Base-by-base conservation (phyloP, 2,888 invertebrate genomes). In the Balanococcus diminutus region DNA sequence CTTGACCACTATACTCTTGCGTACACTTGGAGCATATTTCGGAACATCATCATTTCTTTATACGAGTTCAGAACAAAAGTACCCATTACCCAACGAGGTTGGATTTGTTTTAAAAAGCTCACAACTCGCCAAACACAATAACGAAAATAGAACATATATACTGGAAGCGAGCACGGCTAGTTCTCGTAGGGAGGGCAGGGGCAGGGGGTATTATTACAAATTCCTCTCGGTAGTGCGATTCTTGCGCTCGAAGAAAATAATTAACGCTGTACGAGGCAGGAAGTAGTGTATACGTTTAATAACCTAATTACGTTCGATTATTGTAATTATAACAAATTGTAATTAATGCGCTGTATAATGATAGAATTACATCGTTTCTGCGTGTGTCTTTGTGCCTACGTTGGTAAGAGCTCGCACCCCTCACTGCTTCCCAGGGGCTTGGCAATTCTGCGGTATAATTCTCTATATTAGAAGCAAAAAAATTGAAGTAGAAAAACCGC, bases 261-360 rank as follows among this genome's bases (percentile, higher is more conserved):
- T 67, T 67, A 67, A 67, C 61, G 61, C 61, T 67, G n/a, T n/a
- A 25, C 28, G 9, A 67, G 61, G 61, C 61, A 67, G 61, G 61
- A 67, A 67, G 61, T 67, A 67, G 19, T 25, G 61, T 67, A 67
- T 67, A 28, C 61, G 25, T 67, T 67, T 67, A 67, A 67, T 67
- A 67, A 67, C 61, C 61, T 67, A 67, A 67, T 67, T 67, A 67
- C 61, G 61, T 67, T 67, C 22, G 61, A 28, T 67, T 67, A 67
- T 67, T 67, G 61, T 67, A 67, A 67, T 67, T 67, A 67, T 28
- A 67, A 67, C 61, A 67, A 67, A 67, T 67, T 67, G 61, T 67
- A 67, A 67, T 67, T 67, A 67, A 67, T 67, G 61, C 61, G 61
- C 61, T 67, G 28, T 67, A 51, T 51, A 67, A 67, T 67, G 61